phyloP scores from a whole-genome alignment of 2,113 vertebrate species.

The Atherinomorus stipes region DNA sequence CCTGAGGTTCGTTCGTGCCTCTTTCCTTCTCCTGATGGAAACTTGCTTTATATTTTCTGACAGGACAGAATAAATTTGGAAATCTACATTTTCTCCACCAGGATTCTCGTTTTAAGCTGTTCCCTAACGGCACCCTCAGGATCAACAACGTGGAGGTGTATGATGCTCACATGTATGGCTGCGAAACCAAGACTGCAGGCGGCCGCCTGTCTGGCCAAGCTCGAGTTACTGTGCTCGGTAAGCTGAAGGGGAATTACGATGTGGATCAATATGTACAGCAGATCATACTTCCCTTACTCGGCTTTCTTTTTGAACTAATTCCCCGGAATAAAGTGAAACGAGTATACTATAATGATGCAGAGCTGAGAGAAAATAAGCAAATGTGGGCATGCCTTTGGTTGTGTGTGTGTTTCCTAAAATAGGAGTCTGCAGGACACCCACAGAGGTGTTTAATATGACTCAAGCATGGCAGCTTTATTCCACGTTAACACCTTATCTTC shows the following conservation, averaged over 20 bases:
- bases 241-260: conserved; percentile 28
- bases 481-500: conserved; percentile 29
- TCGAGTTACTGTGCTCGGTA: conserved; percentile 90
- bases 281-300: neutral
- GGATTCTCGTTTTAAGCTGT: conserved; percentile 91
- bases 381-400: conserved; percentile 32
- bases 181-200: conserved; percentile 86
- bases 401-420: conserved; percentile 32
- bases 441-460: conserved; percentile 55
- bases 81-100: conserved; percentile 49
- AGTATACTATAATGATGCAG: neutral
- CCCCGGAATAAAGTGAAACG: neutral
- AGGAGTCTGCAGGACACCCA: conserved; percentile 56
- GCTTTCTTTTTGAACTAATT: neutral
- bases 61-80: neutral
- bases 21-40: neutral
- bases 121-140: conserved; percentile 90
- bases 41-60: neutral
- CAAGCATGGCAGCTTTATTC: conserved; percentile 36
- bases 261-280: neutral
- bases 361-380: conserved; percentile 15
- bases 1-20: conserved; percentile 83
- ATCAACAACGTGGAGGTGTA: conserved; percentile 97
- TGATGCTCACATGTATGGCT: conserved; percentile 89
- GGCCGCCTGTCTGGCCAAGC: conserved; percentile 88